Evolutionary conservation across 2,797 vertebrate species (phyloP).

Genomic region (Chromobotia macracanthus): DNA sequence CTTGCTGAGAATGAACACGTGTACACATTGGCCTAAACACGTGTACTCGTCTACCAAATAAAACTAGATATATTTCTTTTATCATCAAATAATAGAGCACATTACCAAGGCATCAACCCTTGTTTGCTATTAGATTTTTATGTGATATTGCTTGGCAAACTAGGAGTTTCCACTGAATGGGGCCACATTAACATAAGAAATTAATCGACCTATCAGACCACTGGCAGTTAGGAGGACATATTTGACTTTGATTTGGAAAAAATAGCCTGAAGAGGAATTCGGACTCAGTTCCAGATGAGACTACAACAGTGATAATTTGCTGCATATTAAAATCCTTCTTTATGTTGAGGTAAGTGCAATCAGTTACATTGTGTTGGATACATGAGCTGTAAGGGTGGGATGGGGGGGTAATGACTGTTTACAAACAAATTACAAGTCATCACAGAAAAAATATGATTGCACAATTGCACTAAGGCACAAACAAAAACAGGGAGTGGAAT

Average conservation of each 20-base stretch:
- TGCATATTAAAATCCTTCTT: slow-evolving; percentile 42
- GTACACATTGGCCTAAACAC: neutral
- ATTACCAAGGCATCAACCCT: slow-evolving; percentile 5
- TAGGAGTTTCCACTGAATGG: slow-evolving; percentile 16
- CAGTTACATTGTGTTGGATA: slow-evolving; percentile 45
- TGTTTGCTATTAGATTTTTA: slow-evolving; percentile 32
- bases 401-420: slow-evolving; percentile 24
- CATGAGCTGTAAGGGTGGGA: slow-evolving; percentile 3
- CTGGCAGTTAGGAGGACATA: slow-evolving; percentile 7
- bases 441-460: slow-evolving; percentile 1
- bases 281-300: neutral
- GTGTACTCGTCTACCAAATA: neutral
- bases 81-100: slow-evolving; percentile 6
- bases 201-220: slow-evolving; percentile 40
- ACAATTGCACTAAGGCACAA: slow-evolving; percentile 26
- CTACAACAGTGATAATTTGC: slow-evolving; percentile 31
- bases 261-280: slow-evolving; percentile 27
- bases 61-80: neutral
- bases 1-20: neutral
- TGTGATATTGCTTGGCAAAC: slow-evolving; percentile 3
- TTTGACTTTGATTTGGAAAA: slow-evolving; percentile 19
- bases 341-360: slow-evolving; percentile 55
- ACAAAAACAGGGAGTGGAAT: slow-evolving; percentile 20
- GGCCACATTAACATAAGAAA: slow-evolving; percentile 36
- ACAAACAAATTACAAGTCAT: slow-evolving; percentile 28